These are phyloP conservation scores for Xenopus tropicalis DNA, from an alignment of 2,113 vertebrate species.

Conservation along the genomic window UCB_Xtro_10.0 CM004448.2:113524001-113524500, in stretches of 20 bases:
- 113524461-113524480: slow-evolving; percentile 18
- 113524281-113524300: slow-evolving; percentile 39
- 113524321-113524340: slow-evolving; percentile 20
- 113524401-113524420: slow-evolving; percentile 27
- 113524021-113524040: no score
- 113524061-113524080: no score
- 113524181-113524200: no score
- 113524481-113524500: neutral
- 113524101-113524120: no score
- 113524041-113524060: no score
- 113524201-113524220: slow-evolving; percentile 3
- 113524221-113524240: slow-evolving; percentile 29
- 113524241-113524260: slow-evolving; percentile 25
- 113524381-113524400: slow-evolving; percentile 37
- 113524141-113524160: no score
- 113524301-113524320: slow-evolving; percentile 39
- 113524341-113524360: slow-evolving; percentile 37
- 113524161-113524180: no score
- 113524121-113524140: no score
- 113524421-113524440: slow-evolving; percentile 7
- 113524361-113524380: slow-evolving; percentile 34
- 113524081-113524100: no score
- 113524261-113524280: slow-evolving; percentile 32
- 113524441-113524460: slow-evolving; percentile 26
- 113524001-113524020: no score